Base-by-base conservation (phyloP, 2,113 vertebrate genomes). In the Chaenogobius annularis region DNA sequence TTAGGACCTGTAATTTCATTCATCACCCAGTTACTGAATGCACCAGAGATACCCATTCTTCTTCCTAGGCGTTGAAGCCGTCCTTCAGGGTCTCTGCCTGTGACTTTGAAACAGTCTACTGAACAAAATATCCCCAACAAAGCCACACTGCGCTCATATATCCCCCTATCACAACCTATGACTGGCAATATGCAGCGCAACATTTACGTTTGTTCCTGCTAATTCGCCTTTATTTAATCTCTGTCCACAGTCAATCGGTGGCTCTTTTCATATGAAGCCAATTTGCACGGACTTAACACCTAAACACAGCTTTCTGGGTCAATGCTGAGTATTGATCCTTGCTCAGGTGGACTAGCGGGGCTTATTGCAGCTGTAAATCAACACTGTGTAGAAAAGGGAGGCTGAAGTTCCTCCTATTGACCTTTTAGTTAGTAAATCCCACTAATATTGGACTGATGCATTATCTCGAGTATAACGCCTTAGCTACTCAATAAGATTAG, bases 1-100 rank as follows among this genome's bases (percentile, higher is more conserved):
- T 90, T 89, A 88, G 88, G 78, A 86, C 85, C 80, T 73, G 90
- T 92, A 91, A 92, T 92, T 58, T 92, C 90, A 92, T 93, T 93
- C 87, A 92, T 92, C 88, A 90, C 83, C 76, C 87, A 83, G 85
- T 91, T 87, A 88, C 87, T 79, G 79, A 90, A 87, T 86, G 83
- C 87, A 77, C 86, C 81, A 80, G 89, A 84, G 88, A 91, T 84
- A 82, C 81, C 87, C 84, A 90, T 90, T 89, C 82, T 85, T 91
- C 87, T 89, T 85, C 85, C 75, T 84, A 81, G 88, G 88, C 90
- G 89, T 81, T 85, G 79, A 80, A 79, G 75, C 59, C 80, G 92
- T 91, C 92, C 92, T 93, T 94, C 92, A 93, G 88, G 90, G 85
- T 85, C 83, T 82, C 73, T 85, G 88, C 83, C 52, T 73, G 9